Base-by-base conservation (phyloP, 2,113 vertebrate species). In the Aythya baeri region DNA sequence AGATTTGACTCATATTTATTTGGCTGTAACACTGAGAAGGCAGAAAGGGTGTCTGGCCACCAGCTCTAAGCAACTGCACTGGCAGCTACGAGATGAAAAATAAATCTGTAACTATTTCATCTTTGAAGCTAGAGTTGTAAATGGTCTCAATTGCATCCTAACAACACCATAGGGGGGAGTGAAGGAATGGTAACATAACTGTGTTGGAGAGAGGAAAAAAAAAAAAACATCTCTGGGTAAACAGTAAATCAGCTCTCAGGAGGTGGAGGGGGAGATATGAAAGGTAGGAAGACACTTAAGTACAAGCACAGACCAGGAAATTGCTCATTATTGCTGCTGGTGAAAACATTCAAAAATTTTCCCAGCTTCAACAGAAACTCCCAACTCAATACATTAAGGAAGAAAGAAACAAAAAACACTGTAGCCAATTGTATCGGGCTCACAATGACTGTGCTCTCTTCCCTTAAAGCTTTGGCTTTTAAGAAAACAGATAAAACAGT, bases 61-160 rank as follows among this genome's bases (percentile, higher is more conserved):
- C 83, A 84, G 88, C 89, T 70, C 52, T 18, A 63, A 74, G 67
- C n/a, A 86, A 22, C 63, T 41, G 11, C 8, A 5, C 50, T 16
- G 29, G 49, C 83, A 88, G 27, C 27, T 67, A 13, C 3, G 65
- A 88, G 58, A 46, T 17, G 57, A 65, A 89, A 86, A 94, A 78
- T 34, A 83, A 72, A 58, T 81, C 86, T 83, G 67, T 73, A 78
- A 88, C 82, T 34, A 76, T 73, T 93, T 83, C 6, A 72, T 72
- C 88, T 82, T 46, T 44, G 78, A 94, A 95, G 65, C 72, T 43
- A 57, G 46, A n/a, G 57, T 61, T 52, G 54, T 82, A 94, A 89
- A 93, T 5, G 44, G 50, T 63, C 75, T 88, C 65, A n/a, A 12
- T 72, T 91, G 81, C 68, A 83, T 11, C 59, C 38, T 90, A 88